These are phyloP conservation scores for Pseudomyrmex pallidus DNA, from an alignment of 1,140 invertebrate species.

Conservation along the genomic window DNA sequence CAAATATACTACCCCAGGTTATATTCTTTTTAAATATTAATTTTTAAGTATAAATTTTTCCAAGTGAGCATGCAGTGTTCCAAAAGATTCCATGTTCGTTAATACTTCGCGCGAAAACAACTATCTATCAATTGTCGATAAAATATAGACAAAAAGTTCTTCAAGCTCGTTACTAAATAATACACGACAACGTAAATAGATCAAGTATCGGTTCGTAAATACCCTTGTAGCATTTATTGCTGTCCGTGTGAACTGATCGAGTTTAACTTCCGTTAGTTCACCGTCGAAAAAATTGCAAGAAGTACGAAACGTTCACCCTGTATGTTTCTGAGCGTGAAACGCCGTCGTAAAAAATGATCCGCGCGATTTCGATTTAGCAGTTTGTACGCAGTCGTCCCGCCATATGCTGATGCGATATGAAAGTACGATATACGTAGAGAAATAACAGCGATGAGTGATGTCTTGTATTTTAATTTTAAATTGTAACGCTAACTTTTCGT, in stretches of 20 bases:
- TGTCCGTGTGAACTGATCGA: too few species aligned
- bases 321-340: background rate
- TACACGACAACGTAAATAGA: too few species aligned
- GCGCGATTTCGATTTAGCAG: slow-evolving; percentile 29
- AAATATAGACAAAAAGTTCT: too few species aligned
- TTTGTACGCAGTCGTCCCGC: background rate
- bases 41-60: too few species aligned
- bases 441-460: background rate
- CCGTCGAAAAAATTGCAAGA: background rate
- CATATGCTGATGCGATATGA: slow-evolving; percentile 25
- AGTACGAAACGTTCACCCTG: background rate
- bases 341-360: slow-evolving; percentile 31
- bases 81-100: too few species aligned
- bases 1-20: too few species aligned
- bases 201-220: too few species aligned
- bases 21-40: background rate
- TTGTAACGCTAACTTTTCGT: slow-evolving; percentile 8
- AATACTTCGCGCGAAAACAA: too few species aligned
- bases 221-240: too few species aligned
- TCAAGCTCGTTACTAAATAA: too few species aligned
- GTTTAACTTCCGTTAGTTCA: background rate
- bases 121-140: too few species aligned
- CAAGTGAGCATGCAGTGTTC: too few species aligned
- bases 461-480: slow-evolving; percentile 4
- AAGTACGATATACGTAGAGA: slow-evolving; percentile 17